A percentile compares a stretch with the other conserved stretches of the same genome.
phyloP scores from a whole-genome alignment of 2,797 vertebrate species.

The Aythya fuligula region DNA sequence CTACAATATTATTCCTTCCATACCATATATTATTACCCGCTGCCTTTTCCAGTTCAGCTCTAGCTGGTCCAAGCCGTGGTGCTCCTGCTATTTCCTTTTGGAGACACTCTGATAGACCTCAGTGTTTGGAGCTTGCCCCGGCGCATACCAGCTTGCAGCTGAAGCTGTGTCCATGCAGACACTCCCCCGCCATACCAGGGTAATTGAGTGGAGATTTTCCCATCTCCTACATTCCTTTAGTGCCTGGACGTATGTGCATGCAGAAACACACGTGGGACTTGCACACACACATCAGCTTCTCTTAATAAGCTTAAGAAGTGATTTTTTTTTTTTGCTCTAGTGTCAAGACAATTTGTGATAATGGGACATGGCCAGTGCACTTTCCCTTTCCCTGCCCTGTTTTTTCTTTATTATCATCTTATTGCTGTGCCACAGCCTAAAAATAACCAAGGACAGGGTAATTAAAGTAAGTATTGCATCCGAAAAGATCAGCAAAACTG shows the following conservation, averaged over 20 bases:
- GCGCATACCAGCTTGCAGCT: background rate
- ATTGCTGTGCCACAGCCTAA: background rate
- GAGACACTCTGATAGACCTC: conserved; percentile 29
- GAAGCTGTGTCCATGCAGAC: background rate
- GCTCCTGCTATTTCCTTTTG: conserved; percentile 56
- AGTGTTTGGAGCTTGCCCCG: conserved; percentile 2
- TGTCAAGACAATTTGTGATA: background rate
- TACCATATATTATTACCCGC: conserved; percentile 48
- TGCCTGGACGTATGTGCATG: background rate
- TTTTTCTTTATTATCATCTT: background rate
- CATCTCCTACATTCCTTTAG: conserved; percentile 1
- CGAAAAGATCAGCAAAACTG: background rate
- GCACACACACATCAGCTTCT: background rate
- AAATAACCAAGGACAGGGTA: background rate
- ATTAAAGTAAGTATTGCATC: background rate
- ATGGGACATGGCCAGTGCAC: rapidly evolving
- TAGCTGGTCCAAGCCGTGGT: conserved; percentile 13
- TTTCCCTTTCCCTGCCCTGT: background rate
- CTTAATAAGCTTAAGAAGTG: background rate
- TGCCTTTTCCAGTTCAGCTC: conserved; percentile 48
- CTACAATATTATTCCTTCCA: conserved; percentile 66
- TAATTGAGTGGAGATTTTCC: background rate
- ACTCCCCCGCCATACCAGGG: background rate
- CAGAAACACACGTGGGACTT: background rate
- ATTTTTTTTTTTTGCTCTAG: background rate